Percentiles rank a stretch among this genome's conserved stretches.
Evolutionary conservation across 2,113 vertebrate genomes (phyloP).

Genomic region (Tychaedon coryphoeus): DNA sequence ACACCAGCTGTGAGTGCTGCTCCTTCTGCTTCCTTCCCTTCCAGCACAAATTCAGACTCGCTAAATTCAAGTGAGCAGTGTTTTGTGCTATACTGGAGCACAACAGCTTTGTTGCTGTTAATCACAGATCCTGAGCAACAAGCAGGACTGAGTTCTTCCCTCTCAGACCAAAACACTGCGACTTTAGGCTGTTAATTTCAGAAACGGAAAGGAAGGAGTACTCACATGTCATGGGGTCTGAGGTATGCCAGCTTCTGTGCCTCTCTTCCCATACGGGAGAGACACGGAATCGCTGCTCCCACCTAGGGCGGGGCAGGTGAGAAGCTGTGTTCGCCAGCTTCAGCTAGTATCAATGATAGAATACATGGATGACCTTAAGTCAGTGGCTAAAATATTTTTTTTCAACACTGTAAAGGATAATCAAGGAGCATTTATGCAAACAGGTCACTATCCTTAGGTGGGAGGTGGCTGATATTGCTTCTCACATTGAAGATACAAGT

Average conservation of each 20-base stretch:
- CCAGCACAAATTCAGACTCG: neutral
- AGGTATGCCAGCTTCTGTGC: neutral
- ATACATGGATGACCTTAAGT: neutral
- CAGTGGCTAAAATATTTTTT: neutral
- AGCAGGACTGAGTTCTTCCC: neutral
- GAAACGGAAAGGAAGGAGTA: neutral
- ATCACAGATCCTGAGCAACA: neutral
- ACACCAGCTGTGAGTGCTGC: neutral
- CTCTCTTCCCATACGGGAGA: neutral
- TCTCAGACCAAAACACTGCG: neutral
- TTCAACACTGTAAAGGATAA: neutral
- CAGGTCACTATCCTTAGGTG: neutral
- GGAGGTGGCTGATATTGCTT: neutral
- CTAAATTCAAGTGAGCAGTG: neutral
- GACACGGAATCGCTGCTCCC: neutral
- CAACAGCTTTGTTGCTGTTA: neutral
- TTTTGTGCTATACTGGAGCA: neutral
- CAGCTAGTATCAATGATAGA: accelerated
- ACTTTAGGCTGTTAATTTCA: neutral
- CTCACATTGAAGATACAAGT: neutral
- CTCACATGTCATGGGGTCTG: accelerated
- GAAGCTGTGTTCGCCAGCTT: neutral
- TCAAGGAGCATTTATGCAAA: accelerated
- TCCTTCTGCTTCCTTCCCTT: neutral
- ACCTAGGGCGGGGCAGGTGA: neutral